phyloP scores from a whole-genome alignment of 2,113 vertebrate species.

The Sinosuthora webbiana region DNA sequence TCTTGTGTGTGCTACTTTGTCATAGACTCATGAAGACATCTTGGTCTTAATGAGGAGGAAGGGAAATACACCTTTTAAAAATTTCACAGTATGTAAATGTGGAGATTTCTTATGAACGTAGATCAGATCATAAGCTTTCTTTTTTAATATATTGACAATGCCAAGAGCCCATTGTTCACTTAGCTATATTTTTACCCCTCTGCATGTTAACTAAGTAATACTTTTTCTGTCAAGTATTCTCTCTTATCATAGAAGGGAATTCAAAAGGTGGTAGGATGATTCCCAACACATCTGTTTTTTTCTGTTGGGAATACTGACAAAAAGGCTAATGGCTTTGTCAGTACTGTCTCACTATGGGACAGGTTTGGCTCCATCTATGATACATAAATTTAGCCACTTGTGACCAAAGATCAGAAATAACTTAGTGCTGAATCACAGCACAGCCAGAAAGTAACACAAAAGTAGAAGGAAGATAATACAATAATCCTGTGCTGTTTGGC shows the following conservation, averaged over 20 bases:
- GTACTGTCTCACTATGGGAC: neutral
- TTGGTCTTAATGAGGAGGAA: neutral
- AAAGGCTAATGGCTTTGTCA: neutral
- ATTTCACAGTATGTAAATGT: neutral
- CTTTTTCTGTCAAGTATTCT: neutral
- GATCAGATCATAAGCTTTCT: neutral
- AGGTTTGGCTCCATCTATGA: neutral
- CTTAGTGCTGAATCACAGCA: neutral
- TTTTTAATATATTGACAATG: neutral
- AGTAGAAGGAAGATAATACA: neutral
- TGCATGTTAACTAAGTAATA: neutral
- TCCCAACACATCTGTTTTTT: accelerated
- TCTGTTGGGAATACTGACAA: neutral
- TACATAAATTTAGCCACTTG: neutral
- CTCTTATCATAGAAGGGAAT: neutral
- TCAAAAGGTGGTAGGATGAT: neutral
- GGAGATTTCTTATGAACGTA: neutral
- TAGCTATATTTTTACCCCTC: neutral
- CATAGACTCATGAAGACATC: neutral
- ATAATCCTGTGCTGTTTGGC: neutral
- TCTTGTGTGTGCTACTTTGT: neutral
- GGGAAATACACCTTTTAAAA: neutral
- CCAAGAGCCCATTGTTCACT: neutral
- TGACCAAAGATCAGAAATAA: neutral
- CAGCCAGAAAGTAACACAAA: neutral